Percentiles rank a stretch among this genome's conserved stretches.
These are phyloP conservation scores for Corbicula japonica DNA, from an alignment of 2,888 invertebrate genomes.

Conservation along the genomic window DNA sequence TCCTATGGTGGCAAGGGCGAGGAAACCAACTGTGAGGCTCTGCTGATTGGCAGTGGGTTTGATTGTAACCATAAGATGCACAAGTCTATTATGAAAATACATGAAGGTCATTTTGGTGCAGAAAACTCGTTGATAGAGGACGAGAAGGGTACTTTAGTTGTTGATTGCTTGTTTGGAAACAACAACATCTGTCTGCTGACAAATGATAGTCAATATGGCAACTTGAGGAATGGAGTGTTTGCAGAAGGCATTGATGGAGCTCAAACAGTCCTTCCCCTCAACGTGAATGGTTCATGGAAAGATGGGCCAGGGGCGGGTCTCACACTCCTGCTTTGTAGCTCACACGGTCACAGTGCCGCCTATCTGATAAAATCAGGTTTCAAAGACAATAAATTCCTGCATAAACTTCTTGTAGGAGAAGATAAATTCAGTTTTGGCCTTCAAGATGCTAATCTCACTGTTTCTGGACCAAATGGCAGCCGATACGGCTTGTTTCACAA, in stretches of 20 bases:
- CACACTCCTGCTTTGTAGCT: constrained; percentile 71
- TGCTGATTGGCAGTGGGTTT: constrained; percentile 71
- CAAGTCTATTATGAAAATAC: constrained; percentile 49
- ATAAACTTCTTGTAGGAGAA: constrained; percentile 66
- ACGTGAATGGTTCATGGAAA: constrained; percentile 63
- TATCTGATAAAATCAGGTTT: constrained; percentile 73
- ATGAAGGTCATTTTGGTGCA: constrained; percentile 75
- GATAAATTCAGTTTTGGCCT: constrained; percentile 73
- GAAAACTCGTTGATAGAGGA: constrained; percentile 58
- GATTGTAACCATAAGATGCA: constrained; percentile 69
- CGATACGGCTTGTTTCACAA: constrained; percentile 74
- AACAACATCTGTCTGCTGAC: constrained; percentile 73
- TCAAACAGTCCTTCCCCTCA: constrained; percentile 48
- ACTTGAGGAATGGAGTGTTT: constrained; percentile 70
- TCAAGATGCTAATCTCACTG: constrained; percentile 10
- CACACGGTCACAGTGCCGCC: constrained; percentile 55
- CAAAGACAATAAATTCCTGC: constrained; percentile 67
- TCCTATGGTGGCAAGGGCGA: constrained; percentile 70
- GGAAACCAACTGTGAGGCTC: constrained; percentile 69
- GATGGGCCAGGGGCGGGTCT: constrained; percentile 53
- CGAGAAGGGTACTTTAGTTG: constrained; percentile 73
- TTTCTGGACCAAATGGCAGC: constrained; percentile 59
- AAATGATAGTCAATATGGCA: constrained; percentile 69
- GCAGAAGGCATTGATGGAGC: constrained; percentile 42
- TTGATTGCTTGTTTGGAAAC: constrained; percentile 71